Evolutionary conservation across 2,797 vertebrate genomes (phyloP), one percentile per base, ranked within the genome.

Genomic region (Pantherophis alleghaniensis): DNA sequence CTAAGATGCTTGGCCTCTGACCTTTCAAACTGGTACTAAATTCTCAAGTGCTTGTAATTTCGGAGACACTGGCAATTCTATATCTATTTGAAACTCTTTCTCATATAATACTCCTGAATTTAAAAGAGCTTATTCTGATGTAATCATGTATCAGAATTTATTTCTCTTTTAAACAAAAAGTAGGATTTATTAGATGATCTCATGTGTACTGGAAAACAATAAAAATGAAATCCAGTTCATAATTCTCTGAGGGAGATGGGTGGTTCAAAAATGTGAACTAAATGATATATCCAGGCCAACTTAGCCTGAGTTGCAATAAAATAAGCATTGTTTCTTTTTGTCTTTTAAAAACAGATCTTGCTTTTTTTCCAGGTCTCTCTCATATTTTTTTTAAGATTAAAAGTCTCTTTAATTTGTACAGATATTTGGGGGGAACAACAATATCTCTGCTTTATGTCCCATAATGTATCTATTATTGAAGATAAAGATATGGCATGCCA

Each of bases 181-280:
- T 9, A 51, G 60, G 87, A 61, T 83, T 92, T 53, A 13, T 83
- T 57, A 57, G 26, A 92, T 92, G 37, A 26, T 60, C 56, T 89
- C 92, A 89, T 88, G 26, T 89, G 20, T 26, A 53, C 37, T 83
- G 56, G 4, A 24, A 42, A 83, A 47, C 32, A 79, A 92, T 22
- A 32, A 69, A 83, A 92, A 89, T 92, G 69, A 47, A 92, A 92
- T 83, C 56, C 69, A 83, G 14, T 89, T 92, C 56, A 53, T 92
- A 83, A 87, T 92, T n/a, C 42, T 60, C 66, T 74, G 6, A 74
- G 66, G n/a, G n/a, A 74, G n/a, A 37, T 74, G 63, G 26, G 59
- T 74, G 66, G n/a, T 74, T 74, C n/a, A 74, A 74, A 37, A 74
- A 74, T 74, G 66, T 74, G n/a, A 74, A 74, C 7, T 37, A 74